Percentiles rank a stretch among this genome's conserved stretches.
Conservation (phyloP, 2,888 invertebrate genomes). For the Linnaemya tessellans region DNA sequence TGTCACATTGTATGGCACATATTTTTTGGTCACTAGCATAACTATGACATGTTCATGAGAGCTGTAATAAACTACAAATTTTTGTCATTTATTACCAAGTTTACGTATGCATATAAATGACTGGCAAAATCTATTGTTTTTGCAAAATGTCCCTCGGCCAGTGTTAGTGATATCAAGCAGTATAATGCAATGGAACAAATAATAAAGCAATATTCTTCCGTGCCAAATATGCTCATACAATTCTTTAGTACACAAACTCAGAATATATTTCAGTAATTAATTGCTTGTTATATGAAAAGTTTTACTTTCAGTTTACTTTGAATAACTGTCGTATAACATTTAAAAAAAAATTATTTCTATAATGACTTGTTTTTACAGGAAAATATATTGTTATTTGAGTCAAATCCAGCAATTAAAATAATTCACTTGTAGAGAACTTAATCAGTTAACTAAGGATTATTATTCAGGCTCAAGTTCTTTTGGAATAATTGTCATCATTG, state of each 20-base stretch:
- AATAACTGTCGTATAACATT: too few relatives aligned
- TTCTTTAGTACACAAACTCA: background rate
- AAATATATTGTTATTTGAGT: too few relatives aligned
- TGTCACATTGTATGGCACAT: slow-evolving; percentile 54
- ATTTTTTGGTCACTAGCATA: slow-evolving; percentile 60
- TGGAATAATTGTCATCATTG: too few relatives aligned
- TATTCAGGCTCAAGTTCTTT: too few relatives aligned
- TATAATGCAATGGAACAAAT: background rate
- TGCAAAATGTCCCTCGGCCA: slow-evolving; percentile 43
- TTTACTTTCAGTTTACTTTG: too few relatives aligned
- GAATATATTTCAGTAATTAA: background rate
- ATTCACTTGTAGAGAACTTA: too few relatives aligned
- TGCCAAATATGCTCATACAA: background rate
- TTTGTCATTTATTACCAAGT: slow-evolving; percentile 19
- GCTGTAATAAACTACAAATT: slow-evolving; percentile 50
- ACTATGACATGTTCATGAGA: slow-evolving; percentile 65
- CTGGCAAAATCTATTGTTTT: slow-evolving; percentile 34
- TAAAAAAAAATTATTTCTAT: too few relatives aligned
- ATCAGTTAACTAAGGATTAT: too few relatives aligned
- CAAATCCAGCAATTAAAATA: too few relatives aligned
- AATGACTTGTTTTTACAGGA: too few relatives aligned
- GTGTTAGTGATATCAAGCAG: slow-evolving; percentile 6
- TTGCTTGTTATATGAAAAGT: too few relatives aligned
- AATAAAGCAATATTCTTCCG: background rate
- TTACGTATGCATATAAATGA: slow-evolving; percentile 22